These are phyloP conservation scores for Thamnophis sirtalis DNA, from an alignment of 2,113 vertebrate genomes.

Conservation along the genomic window DNA sequence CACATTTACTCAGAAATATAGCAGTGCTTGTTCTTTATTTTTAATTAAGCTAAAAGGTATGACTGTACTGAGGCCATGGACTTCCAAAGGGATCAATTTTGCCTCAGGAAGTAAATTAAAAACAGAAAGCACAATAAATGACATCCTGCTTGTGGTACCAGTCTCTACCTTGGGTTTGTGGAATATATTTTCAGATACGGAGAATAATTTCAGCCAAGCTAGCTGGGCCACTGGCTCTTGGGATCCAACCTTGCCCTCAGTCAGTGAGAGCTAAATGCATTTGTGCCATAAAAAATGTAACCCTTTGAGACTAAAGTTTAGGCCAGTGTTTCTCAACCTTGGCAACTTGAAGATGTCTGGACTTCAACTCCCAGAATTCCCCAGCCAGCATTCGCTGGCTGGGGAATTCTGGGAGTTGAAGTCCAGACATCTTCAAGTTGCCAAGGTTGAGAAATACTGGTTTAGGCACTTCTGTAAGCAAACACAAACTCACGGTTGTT, in stretches of 20 bases:
- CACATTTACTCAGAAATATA: slow-evolving; percentile 28
- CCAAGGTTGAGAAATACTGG: too few relatives aligned
- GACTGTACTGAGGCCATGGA: slow-evolving; percentile 20
- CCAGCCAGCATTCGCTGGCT: too few relatives aligned
- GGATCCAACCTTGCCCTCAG: not conserved
- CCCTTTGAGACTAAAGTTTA: not conserved
- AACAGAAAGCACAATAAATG: not conserved
- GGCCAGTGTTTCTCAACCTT: too few relatives aligned
- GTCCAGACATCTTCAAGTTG: too few relatives aligned
- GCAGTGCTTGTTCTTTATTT: slow-evolving; percentile 1
- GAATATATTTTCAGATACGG: not conserved
- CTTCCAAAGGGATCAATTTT: slow-evolving; percentile 24
- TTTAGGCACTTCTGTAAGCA: not conserved
- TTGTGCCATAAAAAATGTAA: not conserved
- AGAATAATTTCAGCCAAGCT: not conserved
- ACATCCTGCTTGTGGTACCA: not conserved
- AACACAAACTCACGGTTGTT: not conserved
- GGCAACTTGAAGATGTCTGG: too few relatives aligned
- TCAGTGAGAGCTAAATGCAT: not conserved
- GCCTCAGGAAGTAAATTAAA: slow-evolving; percentile 27
- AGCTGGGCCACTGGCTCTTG: not conserved
- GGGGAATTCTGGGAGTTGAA: too few relatives aligned
- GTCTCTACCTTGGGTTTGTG: not conserved
- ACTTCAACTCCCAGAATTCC: too few relatives aligned
- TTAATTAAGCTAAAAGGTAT: slow-evolving; percentile 19